Percentiles rank a stretch among this genome's conserved stretches.
These are phyloP conservation scores for Gnatocerus cornutus DNA, from an alignment of 2,888 invertebrate species.

Conservation along the genomic window DNA sequence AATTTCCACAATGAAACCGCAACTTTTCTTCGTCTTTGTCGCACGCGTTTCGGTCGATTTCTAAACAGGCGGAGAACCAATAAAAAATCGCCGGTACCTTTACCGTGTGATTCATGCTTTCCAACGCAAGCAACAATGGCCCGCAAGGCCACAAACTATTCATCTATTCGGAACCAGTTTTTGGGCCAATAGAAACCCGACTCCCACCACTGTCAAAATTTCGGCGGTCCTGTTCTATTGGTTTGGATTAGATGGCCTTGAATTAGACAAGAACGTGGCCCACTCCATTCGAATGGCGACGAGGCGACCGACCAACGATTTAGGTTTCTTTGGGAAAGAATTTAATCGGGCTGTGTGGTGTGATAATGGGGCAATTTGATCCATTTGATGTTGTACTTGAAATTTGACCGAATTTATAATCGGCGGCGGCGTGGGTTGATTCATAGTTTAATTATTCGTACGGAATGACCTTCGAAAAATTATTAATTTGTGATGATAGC, in stretches of 20 bases:
- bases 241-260: constrained; percentile 60
- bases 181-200: constrained; percentile 57
- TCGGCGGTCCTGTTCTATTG: constrained; percentile 44
- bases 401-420: constrained; percentile 24
- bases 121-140: constrained; percentile 48
- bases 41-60: constrained; percentile 31
- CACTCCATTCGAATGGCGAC: constrained; percentile 27
- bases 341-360: constrained; percentile 19
- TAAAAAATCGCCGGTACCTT: constrained; percentile 47
- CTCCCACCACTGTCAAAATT: constrained; percentile 57
- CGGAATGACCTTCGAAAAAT: constrained; percentile 30
- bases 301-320: too few relatives aligned
- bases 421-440: constrained; percentile 3
- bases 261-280: constrained; percentile 59
- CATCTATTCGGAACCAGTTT: constrained; percentile 61
- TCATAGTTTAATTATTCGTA: constrained; percentile 32
- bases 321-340: constrained; percentile 15
- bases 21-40: constrained; percentile 11
- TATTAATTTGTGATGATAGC: constrained; percentile 17
- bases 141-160: constrained; percentile 57
- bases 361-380: constrained; percentile 6
- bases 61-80: constrained; percentile 34
- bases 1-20: constrained; percentile 39
- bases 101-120: constrained; percentile 39
- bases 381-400: constrained; percentile 1